Base-by-base conservation (phyloP, 1,140 invertebrate species). In the Euborellia annulipes region DNA sequence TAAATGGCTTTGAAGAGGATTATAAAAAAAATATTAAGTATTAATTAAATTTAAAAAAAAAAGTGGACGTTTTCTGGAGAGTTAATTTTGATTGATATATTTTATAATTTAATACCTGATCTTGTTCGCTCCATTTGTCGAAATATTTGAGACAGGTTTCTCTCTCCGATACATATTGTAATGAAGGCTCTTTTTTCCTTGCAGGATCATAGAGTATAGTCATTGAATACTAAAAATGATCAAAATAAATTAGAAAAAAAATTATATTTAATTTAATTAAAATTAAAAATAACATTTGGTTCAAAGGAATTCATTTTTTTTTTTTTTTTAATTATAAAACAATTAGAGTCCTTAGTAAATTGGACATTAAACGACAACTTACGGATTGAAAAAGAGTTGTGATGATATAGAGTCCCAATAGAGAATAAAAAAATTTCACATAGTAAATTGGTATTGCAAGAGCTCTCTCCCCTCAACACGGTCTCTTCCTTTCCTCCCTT, bases 41-140 rank as follows among this genome's bases (percentile, higher is more conserved):
- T n/a, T n/a, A n/a, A n/a, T n/a, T n/a, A n/a, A n/a, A n/a, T n/a
- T n/a, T n/a, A n/a, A n/a, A n/a, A n/a, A n/a, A n/a, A n/a, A n/a
- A n/a, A n/a, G n/a, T n/a, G n/a, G n/a, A n/a, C n/a, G n/a, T n/a
- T n/a, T n/a, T n/a, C n/a, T n/a, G n/a, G n/a, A n/a, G n/a, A n/a
- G n/a, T n/a, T n/a, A n/a, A n/a, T n/a, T n/a, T n/a, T n/a, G n/a
- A n/a, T n/a, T n/a, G n/a, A n/a, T n/a, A n/a, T n/a, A n/a, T n/a
- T n/a, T n/a, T n/a, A n/a, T n/a, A n/a, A n/a, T n/a, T n/a, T 6
- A 27, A 6, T 27, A 27, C 23, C 75, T 99, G 94, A 58, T 89
- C 85, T 21, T 77, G 73, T 66, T 92, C 85, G 67, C 77, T 87
- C 85, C 86, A 96, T 69, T 77, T 78, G 55, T 91, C 81, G 66